A percentile compares a stretch with the other conserved stretches of the same genome.
Evolutionary conservation across 2,113 vertebrate species (phyloP).

Genomic region (Xyrauchen texanus): DNA sequence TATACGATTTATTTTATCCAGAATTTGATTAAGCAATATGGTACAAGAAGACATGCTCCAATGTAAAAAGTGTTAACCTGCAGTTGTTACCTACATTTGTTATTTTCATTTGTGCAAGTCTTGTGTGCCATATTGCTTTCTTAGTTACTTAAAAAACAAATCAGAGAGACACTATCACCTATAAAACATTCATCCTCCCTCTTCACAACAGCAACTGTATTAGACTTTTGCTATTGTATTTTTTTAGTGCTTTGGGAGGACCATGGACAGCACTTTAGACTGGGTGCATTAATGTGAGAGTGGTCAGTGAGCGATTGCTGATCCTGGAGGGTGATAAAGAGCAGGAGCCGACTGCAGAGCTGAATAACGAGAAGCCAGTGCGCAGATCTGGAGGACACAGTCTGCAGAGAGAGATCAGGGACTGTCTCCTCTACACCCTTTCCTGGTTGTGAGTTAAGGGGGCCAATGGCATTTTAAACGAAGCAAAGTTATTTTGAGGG

Average conservation of each 20-base stretch:
- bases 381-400: conserved; percentile 72
- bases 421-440: conserved; percentile 61
- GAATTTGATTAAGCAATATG: neutral
- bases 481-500: conserved; percentile 27
- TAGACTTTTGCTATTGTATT: conserved; percentile 62
- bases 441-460: conserved; percentile 42
- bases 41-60: too few relatives aligned
- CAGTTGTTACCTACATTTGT: too few relatives aligned
- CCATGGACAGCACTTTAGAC: conserved; percentile 67
- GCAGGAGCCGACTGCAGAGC: conserved; percentile 62
- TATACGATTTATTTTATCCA: neutral
- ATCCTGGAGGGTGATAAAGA: conserved; percentile 75
- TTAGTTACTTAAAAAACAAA: too few relatives aligned
- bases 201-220: conserved; percentile 13
- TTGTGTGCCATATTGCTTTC: too few relatives aligned
- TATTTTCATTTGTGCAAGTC: too few relatives aligned
- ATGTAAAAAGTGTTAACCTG: too few relatives aligned
- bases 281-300: conserved; percentile 73
- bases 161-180: conserved; percentile 17
- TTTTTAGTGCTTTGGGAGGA: conserved; percentile 62
- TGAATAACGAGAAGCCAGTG: conserved; percentile 59
- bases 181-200: conserved; percentile 13
- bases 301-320: conserved; percentile 77
- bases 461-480: conserved; percentile 2
- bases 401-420: conserved; percentile 66